phyloP scores from a whole-genome alignment of 2,797 vertebrate species.

The Philypnodon macrostomus region DNA sequence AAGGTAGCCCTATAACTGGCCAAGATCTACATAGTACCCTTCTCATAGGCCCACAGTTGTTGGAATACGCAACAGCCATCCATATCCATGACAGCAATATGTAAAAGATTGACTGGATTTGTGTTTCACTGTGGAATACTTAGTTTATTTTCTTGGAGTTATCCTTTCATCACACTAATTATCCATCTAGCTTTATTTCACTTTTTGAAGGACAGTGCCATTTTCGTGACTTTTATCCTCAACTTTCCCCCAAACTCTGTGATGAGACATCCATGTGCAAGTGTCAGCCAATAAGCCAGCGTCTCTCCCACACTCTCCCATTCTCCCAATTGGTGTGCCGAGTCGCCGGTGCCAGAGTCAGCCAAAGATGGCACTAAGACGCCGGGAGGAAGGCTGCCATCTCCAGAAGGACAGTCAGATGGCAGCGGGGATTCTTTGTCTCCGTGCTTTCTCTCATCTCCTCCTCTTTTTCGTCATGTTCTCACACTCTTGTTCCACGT shows the following conservation, averaged over 20 bases:
- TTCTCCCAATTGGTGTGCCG: constrained; percentile 14
- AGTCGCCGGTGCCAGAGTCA: constrained; percentile 23
- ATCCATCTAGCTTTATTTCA: background rate
- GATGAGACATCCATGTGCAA: constrained; percentile 3
- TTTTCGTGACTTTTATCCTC: background rate
- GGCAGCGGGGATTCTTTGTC: constrained; percentile 15
- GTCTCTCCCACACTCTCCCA: constrained; percentile 10
- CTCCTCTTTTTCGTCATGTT: constrained; percentile 24
- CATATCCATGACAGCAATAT: too few species aligned
- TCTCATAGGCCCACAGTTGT: too few species aligned
- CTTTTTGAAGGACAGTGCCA: background rate
- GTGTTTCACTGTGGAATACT: too few species aligned
- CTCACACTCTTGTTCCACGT: constrained; percentile 35
- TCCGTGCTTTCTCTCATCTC: constrained; percentile 5
- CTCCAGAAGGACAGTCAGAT: constrained; percentile 44
- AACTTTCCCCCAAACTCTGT: constrained; percentile 1
- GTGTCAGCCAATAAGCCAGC: constrained; percentile 12
- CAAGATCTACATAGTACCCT: too few species aligned
- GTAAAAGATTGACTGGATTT: too few species aligned
- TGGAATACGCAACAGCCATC: too few species aligned
- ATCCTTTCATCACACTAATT: too few species aligned
- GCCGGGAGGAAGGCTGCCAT: constrained; percentile 33
- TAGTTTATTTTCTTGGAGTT: too few species aligned
- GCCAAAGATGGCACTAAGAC: constrained; percentile 30
- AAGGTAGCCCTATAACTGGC: too few species aligned